A percentile compares a stretch with the other conserved stretches of the same genome.
Conservation (phyloP, 1,140 invertebrate genomes). For the Leptopilina clavipes region DNA sequence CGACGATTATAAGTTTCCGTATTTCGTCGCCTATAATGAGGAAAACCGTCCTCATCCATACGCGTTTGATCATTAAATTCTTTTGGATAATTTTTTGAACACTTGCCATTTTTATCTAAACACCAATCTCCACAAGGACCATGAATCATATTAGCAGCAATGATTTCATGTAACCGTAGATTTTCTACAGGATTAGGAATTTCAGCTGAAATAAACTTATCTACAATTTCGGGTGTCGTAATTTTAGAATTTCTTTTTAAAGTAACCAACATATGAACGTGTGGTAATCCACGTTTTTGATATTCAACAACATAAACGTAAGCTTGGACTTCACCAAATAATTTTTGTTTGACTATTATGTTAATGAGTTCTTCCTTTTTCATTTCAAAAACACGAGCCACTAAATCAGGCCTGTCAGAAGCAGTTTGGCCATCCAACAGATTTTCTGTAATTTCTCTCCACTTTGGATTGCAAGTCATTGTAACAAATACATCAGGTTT, state of each 20-base stretch:
- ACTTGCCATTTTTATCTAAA: constrained; percentile 45
- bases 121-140: constrained; percentile 58
- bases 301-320: too few species aligned
- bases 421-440: too few species aligned
- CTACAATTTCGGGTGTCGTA: background rate
- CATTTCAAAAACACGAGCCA: too few species aligned
- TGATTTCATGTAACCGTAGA: constrained; percentile 35
- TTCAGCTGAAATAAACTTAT: constrained; percentile 17
- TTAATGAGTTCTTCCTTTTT: too few species aligned
- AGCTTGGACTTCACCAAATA: too few species aligned
- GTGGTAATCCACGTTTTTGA: too few species aligned
- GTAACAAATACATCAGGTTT: too few species aligned
- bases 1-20: background rate
- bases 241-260: background rate
- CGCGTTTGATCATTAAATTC: constrained; percentile 38
- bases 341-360: too few species aligned
- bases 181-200: background rate
- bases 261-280: too few species aligned
- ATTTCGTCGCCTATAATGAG: background rate
- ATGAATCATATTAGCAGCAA: constrained; percentile 58
- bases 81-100: constrained; percentile 54
- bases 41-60: background rate
- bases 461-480: too few species aligned
- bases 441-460: too few species aligned
- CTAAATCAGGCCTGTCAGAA: too few species aligned